Evolutionary conservation across 2,113 vertebrate species (phyloP).

Genomic region (Rissa tridactyla): DNA sequence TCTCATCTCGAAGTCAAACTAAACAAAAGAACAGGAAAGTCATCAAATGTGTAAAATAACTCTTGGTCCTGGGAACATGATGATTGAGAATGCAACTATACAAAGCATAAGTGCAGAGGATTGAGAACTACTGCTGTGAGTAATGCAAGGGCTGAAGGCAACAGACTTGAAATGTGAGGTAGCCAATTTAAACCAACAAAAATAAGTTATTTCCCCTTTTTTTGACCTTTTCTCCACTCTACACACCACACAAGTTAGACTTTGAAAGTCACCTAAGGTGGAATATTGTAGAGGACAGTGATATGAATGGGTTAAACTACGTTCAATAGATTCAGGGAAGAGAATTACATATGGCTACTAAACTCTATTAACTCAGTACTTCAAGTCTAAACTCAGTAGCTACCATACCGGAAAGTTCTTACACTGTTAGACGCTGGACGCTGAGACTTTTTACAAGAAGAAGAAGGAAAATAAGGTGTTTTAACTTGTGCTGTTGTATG

Average conservation of each 20-base stretch:
- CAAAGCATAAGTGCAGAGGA: background rate
- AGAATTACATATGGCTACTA: background rate
- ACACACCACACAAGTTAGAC: background rate
- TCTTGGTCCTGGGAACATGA: background rate
- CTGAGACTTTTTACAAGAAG: background rate
- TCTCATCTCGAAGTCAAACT: background rate
- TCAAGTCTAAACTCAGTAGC: background rate
- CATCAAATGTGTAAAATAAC: background rate
- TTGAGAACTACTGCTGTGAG: background rate
- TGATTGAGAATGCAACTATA: background rate
- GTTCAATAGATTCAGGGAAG: background rate
- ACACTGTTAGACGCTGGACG: background rate
- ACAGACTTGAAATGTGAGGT: background rate
- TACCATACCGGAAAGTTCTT: background rate
- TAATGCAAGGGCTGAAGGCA: background rate
- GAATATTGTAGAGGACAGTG: background rate
- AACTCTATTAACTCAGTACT: background rate
- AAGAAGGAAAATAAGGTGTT: background rate
- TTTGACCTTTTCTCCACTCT: background rate
- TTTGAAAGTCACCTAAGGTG: background rate
- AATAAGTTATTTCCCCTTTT: background rate
- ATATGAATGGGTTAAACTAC: background rate
- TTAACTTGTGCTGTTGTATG: background rate
- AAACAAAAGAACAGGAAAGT: background rate
- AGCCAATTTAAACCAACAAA: background rate